Percentiles rank a stretch among this genome's conserved stretches.
phyloP scores from a whole-genome alignment of 2,797 vertebrate species.

The Hapalemur alaotrensis region DNA sequence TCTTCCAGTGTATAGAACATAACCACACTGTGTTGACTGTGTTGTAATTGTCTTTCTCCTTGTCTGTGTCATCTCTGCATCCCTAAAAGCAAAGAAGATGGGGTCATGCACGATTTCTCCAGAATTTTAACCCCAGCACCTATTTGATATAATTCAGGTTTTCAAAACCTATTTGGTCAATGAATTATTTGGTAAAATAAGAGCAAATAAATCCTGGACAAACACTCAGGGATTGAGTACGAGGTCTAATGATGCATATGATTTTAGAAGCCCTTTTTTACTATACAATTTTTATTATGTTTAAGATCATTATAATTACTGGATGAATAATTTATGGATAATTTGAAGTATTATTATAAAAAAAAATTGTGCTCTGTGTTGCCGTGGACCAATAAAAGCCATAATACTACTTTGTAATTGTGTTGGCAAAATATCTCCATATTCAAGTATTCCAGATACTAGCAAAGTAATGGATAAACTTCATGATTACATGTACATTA shows the following conservation, averaged over 20 bases:
- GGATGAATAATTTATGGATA: background rate
- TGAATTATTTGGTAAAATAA: background rate
- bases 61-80: background rate
- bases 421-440: background rate
- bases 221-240: background rate
- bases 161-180: background rate
- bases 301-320: background rate
- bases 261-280: background rate
- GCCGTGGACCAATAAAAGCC: background rate
- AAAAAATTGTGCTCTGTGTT: background rate
- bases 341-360: background rate
- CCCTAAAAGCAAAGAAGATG: background rate
- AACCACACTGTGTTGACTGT: fast-evolving
- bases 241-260: background rate
- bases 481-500: background rate
- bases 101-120: background rate
- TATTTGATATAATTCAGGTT: background rate
- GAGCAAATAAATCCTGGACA: background rate
- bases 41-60: background rate
- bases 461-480: background rate
- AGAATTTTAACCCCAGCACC: background rate
- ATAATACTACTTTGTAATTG: slow-evolving; percentile 44
- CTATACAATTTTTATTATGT: background rate
- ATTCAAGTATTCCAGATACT: background rate
- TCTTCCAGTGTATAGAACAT: background rate